phyloP scores from a whole-genome alignment of 2,888 invertebrate genomes.

The Noctua janthina region DNA sequence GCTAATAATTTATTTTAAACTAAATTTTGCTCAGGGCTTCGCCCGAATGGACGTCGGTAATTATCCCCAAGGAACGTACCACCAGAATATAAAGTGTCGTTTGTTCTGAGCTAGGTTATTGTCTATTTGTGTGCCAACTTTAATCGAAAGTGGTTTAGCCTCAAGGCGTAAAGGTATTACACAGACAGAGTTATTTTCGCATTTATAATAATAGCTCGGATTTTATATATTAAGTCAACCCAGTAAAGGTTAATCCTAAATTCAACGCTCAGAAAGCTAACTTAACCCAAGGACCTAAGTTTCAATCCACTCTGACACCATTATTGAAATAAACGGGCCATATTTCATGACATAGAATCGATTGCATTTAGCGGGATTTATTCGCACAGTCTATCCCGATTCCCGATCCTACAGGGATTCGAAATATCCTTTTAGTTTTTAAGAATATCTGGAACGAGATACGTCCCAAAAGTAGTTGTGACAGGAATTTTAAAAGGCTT shows the following conservation, averaged over 20 bases:
- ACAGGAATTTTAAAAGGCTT: constrained; percentile 34
- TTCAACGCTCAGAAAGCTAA: constrained; percentile 16
- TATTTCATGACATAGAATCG: constrained; percentile 66
- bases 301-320: constrained; percentile 61
- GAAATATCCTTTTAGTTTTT: constrained; percentile 28
- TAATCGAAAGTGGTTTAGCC: neutral
- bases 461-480: constrained; percentile 24
- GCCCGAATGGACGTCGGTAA: neutral
- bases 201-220: neutral
- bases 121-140: neutral
- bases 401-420: constrained; percentile 11
- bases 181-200: neutral
- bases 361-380: constrained; percentile 65
- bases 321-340: constrained; percentile 65
- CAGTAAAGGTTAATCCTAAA: neutral
- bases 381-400: constrained; percentile 17
- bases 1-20: neutral
- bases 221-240: neutral
- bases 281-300: constrained; percentile 36
- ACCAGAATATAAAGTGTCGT: neutral
- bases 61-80: neutral
- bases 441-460: constrained; percentile 14
- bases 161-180: neutral
- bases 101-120: neutral
- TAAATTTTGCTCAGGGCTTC: neutral